A percentile compares a stretch with the other conserved stretches of the same genome.
phyloP scores from a whole-genome alignment of 2,797 vertebrate genomes.

The Heterohyrax brucei region DNA sequence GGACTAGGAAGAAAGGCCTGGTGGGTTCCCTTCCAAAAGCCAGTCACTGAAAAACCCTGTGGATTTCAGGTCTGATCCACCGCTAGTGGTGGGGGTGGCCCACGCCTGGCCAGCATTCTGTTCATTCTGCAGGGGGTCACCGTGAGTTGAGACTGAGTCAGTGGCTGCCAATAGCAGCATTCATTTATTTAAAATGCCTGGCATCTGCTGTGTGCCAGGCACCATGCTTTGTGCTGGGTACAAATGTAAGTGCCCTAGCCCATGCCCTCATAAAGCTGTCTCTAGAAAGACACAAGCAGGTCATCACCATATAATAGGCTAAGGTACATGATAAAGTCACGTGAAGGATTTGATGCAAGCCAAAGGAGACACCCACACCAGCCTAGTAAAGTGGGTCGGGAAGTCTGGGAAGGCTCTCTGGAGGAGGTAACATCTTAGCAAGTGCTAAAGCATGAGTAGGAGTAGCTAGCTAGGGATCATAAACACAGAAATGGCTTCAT shows the following conservation, averaged over 20 bases:
- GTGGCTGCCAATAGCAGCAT: not conserved
- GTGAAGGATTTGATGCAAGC: not conserved
- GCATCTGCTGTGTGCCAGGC: not conserved
- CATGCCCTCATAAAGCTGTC: not conserved
- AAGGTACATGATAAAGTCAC: not conserved
- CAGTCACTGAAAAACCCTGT: not conserved
- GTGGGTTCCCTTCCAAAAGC: not conserved
- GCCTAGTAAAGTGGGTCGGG: not conserved
- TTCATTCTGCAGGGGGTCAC: not conserved
- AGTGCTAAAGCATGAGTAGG: not conserved
- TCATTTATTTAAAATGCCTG: not conserved
- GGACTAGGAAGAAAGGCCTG: not conserved
- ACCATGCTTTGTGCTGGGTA: not conserved
- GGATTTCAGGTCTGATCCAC: not conserved
- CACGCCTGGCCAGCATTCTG: not conserved
- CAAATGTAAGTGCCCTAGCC: not conserved
- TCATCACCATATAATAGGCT: not conserved
- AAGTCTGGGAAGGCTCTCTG: slow-evolving; percentile 1
- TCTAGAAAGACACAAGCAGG: not conserved
- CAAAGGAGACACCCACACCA: not conserved
- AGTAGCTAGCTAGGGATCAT: not conserved
- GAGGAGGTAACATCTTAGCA: not conserved
- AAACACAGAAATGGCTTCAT: not conserved
- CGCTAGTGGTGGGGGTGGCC: not conserved
- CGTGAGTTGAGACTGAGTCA: not conserved